Conservation (phyloP, 2,113 vertebrate species). For the Cottus gobio region DNA sequence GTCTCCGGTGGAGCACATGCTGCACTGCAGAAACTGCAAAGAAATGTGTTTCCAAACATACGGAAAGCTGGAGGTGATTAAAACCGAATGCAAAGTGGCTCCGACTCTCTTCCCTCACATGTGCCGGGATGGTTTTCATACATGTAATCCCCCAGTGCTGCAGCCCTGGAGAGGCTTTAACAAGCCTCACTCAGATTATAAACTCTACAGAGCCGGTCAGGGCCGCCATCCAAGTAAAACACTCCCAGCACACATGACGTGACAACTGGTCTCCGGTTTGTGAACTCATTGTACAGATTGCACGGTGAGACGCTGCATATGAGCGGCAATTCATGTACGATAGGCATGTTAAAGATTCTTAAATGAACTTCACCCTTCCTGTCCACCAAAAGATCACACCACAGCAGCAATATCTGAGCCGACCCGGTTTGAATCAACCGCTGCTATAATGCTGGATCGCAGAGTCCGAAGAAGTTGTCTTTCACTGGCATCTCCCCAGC, state of each 20-base stretch:
- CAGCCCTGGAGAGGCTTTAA: constrained; percentile 41
- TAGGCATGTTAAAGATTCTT: not conserved
- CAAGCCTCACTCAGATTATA: constrained; percentile 42
- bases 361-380: not conserved
- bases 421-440: too few species aligned
- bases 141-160: constrained; percentile 23
- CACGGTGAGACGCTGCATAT: not conserved
- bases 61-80: constrained; percentile 3
- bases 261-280: constrained; percentile 38
- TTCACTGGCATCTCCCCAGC: not conserved
- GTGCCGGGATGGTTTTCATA: constrained; percentile 15
- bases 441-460: not conserved
- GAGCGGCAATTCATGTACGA: not conserved
- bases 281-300: constrained; percentile 29
- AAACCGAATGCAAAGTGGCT: not conserved
- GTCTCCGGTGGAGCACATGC: not conserved
- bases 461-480: not conserved
- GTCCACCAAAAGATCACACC: not conserved
- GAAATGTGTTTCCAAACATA: not conserved
- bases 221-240: constrained; percentile 43
- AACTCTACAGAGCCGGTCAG: constrained; percentile 40
- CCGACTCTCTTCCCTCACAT: constrained; percentile 7
- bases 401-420: not conserved
- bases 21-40: constrained; percentile 8
- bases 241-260: constrained; percentile 38